Conservation (phyloP, 2,797 vertebrate genomes). For the Morelia viridis region DNA sequence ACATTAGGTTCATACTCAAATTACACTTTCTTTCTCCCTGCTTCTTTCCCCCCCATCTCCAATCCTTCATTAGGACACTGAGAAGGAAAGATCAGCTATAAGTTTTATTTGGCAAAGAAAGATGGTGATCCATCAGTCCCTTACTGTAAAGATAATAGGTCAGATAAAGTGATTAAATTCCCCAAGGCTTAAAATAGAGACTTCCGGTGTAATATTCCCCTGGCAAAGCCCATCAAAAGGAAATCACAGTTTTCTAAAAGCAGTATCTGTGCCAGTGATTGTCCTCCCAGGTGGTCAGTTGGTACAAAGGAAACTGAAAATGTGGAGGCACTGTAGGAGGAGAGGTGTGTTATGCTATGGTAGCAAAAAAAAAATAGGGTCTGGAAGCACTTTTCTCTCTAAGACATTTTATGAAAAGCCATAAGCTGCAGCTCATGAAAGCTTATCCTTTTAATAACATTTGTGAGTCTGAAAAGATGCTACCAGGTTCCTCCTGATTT, state of each 20-base stretch:
- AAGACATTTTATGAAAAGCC: too few relatives aligned
- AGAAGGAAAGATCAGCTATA: accelerated
- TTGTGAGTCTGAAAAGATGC: too few relatives aligned
- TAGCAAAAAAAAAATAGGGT: too few relatives aligned
- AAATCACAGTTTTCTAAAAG: not conserved
- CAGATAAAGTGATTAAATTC: not conserved
- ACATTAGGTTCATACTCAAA: constrained; percentile 1
- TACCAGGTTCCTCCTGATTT: too few relatives aligned
- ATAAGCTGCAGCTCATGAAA: too few relatives aligned
- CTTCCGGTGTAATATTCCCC: not conserved
- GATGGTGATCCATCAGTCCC: accelerated
- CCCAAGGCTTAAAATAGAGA: accelerated
- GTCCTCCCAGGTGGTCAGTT: not conserved
- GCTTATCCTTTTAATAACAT: too few relatives aligned
- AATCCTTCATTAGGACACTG: not conserved
- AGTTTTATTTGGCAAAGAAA: not conserved
- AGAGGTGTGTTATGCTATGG: not conserved
- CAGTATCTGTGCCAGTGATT: not conserved
- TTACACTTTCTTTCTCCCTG: not conserved
- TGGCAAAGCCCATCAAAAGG: constrained; percentile 8
- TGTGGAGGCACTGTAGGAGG: not conserved
- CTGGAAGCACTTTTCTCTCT: too few relatives aligned
- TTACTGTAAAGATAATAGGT: accelerated
- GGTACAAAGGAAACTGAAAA: not conserved
- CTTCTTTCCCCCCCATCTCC: not conserved